Base-by-base conservation (phyloP, 2,888 invertebrate species). In the Andricus curvator region DNA sequence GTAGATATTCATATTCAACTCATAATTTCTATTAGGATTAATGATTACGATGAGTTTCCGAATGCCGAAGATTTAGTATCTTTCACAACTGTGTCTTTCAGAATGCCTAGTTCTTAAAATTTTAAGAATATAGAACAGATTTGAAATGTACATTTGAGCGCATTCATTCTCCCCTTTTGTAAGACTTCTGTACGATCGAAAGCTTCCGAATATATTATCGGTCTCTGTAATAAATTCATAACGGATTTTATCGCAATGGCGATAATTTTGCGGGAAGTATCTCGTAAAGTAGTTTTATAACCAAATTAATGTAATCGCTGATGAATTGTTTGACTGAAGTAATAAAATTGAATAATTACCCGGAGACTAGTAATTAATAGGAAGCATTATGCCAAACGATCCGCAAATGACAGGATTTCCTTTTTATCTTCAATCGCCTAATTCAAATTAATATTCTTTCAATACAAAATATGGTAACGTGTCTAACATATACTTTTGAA, bases 1-100 rank as follows among this genome's bases (percentile, higher is more conserved):
- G 51, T 15, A 56, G 74, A 56, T 56, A 60, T 74, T 60, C 20
- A 56, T 74, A 74, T 74, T 74, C 56, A 56, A 74, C 20, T 33
- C n/a, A 51, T 74, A 74, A 33, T 56, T n/a, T 60, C 74, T 37
- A 56, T 74, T 56, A 56, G 33, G 20, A 74, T 15, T 25, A 20
- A 29, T 29, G 33, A 74, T 74, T 74, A 74, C 51, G 22, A 33
- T 33, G 33, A 56, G 29, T 13, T 74, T 37, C 56, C 20, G 33
- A 74, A 74, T 48, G 8, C 29, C 17, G 62, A 62, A 15, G 17
- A 64, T 64, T 15, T 17, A 64, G 64, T 64, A 29, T 15, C 64
- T 64, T 29, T 60, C n/a, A 60, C 22, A 22, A n/a, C 22, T 11
- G 22, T 60, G 22, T n/a, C 22, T 60, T 60, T 60, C 11, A 60